Percentiles rank a stretch among this genome's conserved stretches.
Conservation (phyloP, 2,888 invertebrate species). For the Athripsodes cinereus region DNA sequence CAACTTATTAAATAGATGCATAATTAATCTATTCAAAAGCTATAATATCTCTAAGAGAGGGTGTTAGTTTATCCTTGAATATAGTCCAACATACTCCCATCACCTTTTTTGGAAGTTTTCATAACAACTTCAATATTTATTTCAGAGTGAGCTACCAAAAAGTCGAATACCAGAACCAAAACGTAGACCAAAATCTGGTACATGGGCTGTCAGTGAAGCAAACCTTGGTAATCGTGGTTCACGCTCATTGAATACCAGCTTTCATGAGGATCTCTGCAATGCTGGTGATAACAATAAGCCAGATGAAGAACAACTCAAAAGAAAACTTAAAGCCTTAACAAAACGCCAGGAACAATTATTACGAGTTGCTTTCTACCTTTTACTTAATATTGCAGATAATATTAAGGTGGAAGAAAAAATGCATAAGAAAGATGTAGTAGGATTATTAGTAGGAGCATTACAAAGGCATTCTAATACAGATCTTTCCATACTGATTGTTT, state of each 20-base stretch:
- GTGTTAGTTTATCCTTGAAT: too few relatives aligned
- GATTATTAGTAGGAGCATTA: constrained; percentile 79
- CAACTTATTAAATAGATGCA: too few relatives aligned
- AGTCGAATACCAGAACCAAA: constrained; percentile 69
- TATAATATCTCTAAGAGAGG: too few relatives aligned
- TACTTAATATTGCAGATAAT: constrained; percentile 94
- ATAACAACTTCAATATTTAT: too few relatives aligned
- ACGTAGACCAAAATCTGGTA: constrained; percentile 69
- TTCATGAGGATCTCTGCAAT: constrained; percentile 59
- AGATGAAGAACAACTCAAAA: constrained; percentile 72
- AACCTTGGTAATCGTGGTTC: constrained; percentile 47
- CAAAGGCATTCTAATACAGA: constrained; percentile 84
- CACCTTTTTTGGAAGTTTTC: too few relatives aligned
- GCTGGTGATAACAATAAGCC: constrained; percentile 45
- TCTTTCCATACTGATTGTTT: constrained; percentile 81
- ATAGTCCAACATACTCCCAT: too few relatives aligned
- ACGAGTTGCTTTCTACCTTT: constrained; percentile 84
- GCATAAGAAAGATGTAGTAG: constrained; percentile 87
- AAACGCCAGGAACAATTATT: constrained; percentile 91
- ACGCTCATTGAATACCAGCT: constrained; percentile 59
- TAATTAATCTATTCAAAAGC: too few relatives aligned
- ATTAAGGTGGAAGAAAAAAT: constrained; percentile 95
- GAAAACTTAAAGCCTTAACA: constrained; percentile 73
- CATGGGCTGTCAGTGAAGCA: constrained; percentile 56
- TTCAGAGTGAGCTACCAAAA: constrained; percentile 57